Percentiles rank a stretch among this genome's conserved stretches.
phyloP scores from a whole-genome alignment of 2,797 vertebrate genomes.

The Macropus fuliginosus region DNA sequence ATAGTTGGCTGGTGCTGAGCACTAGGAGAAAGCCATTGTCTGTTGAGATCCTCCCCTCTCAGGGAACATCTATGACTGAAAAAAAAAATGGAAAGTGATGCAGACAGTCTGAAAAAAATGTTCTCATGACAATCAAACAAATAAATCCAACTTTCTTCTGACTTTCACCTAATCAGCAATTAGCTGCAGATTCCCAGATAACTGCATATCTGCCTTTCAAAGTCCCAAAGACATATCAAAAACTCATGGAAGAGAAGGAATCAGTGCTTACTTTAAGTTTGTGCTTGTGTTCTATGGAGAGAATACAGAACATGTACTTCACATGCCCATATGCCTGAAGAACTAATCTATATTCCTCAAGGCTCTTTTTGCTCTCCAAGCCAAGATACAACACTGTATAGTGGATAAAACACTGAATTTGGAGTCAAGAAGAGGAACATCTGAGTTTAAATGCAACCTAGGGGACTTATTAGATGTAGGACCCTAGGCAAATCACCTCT shows the following conservation, averaged over 20 bases:
- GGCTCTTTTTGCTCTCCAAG: neutral
- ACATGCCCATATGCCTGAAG: neutral
- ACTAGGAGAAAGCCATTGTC: slow-evolving; percentile 91
- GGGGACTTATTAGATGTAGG: neutral
- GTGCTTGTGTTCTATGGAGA: neutral
- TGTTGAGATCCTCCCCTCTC: slow-evolving; percentile 92
- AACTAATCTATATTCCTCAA: neutral
- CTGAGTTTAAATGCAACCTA: neutral
- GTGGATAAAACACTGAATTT: neutral
- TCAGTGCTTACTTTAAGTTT: neutral
- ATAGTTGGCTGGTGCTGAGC: slow-evolving; percentile 91
- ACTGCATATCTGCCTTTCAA: slow-evolving; percentile 1
- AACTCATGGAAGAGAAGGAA: neutral
- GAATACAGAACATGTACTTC: neutral
- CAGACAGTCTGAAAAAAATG: slow-evolving; percentile 45
- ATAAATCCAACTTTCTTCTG: slow-evolving; percentile 21
- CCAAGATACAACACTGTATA: neutral
- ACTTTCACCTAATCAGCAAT: slow-evolving; percentile 31
- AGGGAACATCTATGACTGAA: slow-evolving; percentile 93
- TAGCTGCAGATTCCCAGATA: slow-evolving; percentile 39
- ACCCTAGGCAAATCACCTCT: neutral
- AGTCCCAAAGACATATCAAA: neutral
- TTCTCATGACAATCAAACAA: slow-evolving; percentile 44
- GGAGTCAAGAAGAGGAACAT: neutral
- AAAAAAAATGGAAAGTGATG: slow-evolving; percentile 48